Evolutionary conservation across 2,888 invertebrate genomes (phyloP).

Genomic region (Halictus ligatus): DNA sequence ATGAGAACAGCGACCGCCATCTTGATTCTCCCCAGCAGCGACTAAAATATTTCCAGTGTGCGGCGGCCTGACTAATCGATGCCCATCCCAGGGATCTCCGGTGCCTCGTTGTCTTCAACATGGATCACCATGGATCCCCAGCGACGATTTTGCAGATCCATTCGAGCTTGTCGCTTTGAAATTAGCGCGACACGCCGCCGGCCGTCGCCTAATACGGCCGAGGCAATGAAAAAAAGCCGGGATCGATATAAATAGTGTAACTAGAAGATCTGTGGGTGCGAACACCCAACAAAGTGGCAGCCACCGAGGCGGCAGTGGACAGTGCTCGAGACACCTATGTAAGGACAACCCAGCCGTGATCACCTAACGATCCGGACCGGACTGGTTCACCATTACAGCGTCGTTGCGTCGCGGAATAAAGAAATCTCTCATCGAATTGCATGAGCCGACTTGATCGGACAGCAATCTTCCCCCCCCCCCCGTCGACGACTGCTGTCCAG

Average conservation of each 20-base stretch:
- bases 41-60: too few relatives aligned
- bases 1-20: not conserved
- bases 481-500: not conserved
- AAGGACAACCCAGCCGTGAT: constrained; percentile 31
- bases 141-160: constrained; percentile 2
- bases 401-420: constrained; percentile 27
- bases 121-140: not conserved
- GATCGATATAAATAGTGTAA: constrained; percentile 58
- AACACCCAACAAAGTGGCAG: constrained; percentile 48
- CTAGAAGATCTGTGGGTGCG: constrained; percentile 60
- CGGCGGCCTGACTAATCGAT: not conserved
- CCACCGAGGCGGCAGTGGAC: constrained; percentile 30
- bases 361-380: constrained; percentile 31
- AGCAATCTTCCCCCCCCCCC: not conserved
- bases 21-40: not conserved
- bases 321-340: constrained; percentile 42
- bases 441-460: constrained; percentile 20
- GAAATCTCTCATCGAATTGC: constrained; percentile 48
- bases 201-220: constrained; percentile 46
- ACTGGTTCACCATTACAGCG: constrained; percentile 33
- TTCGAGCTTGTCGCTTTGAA: constrained; percentile 14
- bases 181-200: constrained; percentile 24
- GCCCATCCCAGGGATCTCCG: not conserved
- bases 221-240: constrained; percentile 41
- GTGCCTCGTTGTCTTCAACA: not conserved